phyloP scores from a whole-genome alignment of 2,888 invertebrate genomes.

The Zaprionus obscuricornis region DNA sequence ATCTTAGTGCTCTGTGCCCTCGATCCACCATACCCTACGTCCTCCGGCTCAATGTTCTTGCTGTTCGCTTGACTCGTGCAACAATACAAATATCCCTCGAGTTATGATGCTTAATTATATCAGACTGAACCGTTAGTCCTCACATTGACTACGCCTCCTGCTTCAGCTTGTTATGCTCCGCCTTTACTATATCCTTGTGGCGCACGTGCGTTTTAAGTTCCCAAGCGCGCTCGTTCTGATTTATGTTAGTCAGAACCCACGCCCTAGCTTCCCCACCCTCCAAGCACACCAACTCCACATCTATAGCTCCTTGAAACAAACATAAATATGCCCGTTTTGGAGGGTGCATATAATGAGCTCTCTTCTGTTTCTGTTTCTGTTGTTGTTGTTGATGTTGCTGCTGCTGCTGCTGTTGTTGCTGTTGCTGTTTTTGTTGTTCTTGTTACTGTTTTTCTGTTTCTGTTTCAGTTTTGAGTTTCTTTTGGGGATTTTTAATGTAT shows the following conservation, averaged over 20 bases:
- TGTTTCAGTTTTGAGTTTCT: conserved; percentile 31
- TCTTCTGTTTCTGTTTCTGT: conserved; percentile 3
- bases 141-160: conserved; percentile 32
- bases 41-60: neutral
- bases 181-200: conserved; percentile 7
- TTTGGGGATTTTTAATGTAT: conserved; percentile 59
- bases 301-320: too few relatives aligned
- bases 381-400: too few relatives aligned
- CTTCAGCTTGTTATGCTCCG: neutral
- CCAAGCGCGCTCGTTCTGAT: conserved; percentile 50
- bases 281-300: neutral
- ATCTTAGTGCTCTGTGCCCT: neutral
- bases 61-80: conserved; percentile 6
- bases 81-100: conserved; percentile 67
- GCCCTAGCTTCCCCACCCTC: neutral
- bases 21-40: neutral
- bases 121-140: conserved; percentile 49
- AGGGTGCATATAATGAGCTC: conserved; percentile 56
- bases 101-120: conserved; percentile 73
- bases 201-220: conserved; percentile 69
- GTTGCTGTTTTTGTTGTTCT: neutral
- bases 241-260: conserved; percentile 44
- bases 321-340: conserved; percentile 32
- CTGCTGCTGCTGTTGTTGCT: too few relatives aligned
- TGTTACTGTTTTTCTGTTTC: neutral